phyloP scores from a whole-genome alignment of 2,888 invertebrate species.

The Synanthedon formicaeformis region DNA sequence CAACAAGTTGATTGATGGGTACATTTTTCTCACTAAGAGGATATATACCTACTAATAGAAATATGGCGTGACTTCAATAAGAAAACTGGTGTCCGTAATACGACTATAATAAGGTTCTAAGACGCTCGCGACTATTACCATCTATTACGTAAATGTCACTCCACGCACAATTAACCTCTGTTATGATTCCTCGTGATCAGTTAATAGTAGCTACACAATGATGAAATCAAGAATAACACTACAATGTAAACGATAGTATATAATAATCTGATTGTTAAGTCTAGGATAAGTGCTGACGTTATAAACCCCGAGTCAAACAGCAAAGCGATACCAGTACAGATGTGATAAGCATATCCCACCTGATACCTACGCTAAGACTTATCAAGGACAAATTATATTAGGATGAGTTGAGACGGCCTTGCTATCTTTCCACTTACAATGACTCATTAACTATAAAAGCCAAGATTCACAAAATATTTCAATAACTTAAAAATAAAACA shows the following conservation, averaged over 20 bases:
- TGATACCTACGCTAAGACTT: slow-evolving; percentile 37
- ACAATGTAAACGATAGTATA: too few relatives aligned
- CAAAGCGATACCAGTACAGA: slow-evolving; percentile 1
- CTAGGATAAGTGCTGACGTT: not conserved
- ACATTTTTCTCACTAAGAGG: not conserved
- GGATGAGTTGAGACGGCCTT: slow-evolving; percentile 28
- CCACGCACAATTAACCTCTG: not conserved
- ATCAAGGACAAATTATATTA: slow-evolving; percentile 39
- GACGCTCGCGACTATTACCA: not conserved
- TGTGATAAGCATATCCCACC: slow-evolving; percentile 40
- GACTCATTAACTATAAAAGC: slow-evolving; percentile 14
- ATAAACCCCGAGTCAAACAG: not conserved
- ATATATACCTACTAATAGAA: not conserved
- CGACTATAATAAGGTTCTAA: not conserved
- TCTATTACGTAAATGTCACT: not conserved
- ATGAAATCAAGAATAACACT: too few relatives aligned
- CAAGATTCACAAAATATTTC: slow-evolving; percentile 7
- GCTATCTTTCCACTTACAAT: slow-evolving; percentile 18
- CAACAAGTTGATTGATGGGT: too few relatives aligned
- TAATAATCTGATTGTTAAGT: too few relatives aligned
- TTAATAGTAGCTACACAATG: too few relatives aligned
- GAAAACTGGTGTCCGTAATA: not conserved
- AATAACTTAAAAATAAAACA: slow-evolving; percentile 8
- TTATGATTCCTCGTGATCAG: not conserved
- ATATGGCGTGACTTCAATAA: not conserved